Percentiles rank a stretch among this genome's conserved stretches.
Conservation (phyloP, 92 coral and sea anemone species). For the Zoanthus gigantus region DNA sequence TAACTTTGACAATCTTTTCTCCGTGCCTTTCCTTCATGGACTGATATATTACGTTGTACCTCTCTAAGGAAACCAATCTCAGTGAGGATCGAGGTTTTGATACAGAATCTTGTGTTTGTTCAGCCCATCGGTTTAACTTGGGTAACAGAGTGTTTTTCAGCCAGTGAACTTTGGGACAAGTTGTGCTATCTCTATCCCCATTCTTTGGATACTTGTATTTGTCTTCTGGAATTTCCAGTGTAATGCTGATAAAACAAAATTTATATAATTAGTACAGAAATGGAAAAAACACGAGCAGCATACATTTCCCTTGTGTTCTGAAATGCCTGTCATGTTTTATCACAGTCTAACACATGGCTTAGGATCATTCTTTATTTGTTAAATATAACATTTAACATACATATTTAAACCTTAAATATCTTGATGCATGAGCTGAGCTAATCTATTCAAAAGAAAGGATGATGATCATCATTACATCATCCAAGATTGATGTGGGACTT, state of each 20-base stretch:
- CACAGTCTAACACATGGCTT: too few species aligned
- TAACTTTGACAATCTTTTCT: slow-evolving; percentile 87
- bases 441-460: too few species aligned
- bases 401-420: too few species aligned
- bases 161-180: slow-evolving; percentile 93
- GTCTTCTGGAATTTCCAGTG: slow-evolving; percentile 23
- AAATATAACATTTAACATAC: too few species aligned
- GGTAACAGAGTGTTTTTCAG: slow-evolving; percentile 83
- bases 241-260: slow-evolving; percentile 4
- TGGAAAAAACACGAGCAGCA: too few species aligned
- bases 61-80: slow-evolving; percentile 83
- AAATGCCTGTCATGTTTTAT: too few species aligned
- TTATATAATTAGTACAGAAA: too few species aligned
- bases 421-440: too few species aligned
- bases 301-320: too few species aligned
- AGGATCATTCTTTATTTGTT: too few species aligned
- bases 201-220: neutral
- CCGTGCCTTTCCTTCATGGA: slow-evolving; percentile 83
- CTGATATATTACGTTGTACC: slow-evolving; percentile 83
- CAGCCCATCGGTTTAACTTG: slow-evolving; percentile 91
- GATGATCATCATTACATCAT: too few species aligned
- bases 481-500: too few species aligned
- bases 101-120: slow-evolving; percentile 55
- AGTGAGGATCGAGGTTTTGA: slow-evolving; percentile 71
- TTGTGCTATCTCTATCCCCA: slow-evolving; percentile 71